A percentile compares a stretch with the other conserved stretches of the same genome.
These are phyloP conservation scores for Heliothis virescens DNA, from an alignment of 1,140 invertebrate species.

Conservation along the genomic window DNA sequence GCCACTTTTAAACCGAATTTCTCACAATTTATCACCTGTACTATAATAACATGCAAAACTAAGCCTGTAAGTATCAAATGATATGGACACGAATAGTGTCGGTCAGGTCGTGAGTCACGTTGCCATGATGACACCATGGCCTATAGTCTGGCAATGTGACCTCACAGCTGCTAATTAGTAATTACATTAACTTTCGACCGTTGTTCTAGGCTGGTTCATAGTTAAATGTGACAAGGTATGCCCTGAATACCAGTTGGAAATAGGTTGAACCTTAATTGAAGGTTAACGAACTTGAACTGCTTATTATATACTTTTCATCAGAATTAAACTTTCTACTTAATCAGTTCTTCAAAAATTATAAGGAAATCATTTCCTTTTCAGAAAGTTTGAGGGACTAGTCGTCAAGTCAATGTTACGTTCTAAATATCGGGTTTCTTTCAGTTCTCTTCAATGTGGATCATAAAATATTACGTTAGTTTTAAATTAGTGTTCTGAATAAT, in stretches of 20 bases:
- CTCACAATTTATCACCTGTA: slow-evolving; percentile 9
- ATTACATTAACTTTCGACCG: slow-evolving; percentile 9
- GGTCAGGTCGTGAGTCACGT: slow-evolving; percentile 18
- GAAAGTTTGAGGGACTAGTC: too few relatives aligned
- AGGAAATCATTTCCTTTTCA: too few relatives aligned
- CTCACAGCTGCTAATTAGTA: slow-evolving; percentile 23
- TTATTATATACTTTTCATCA: too few relatives aligned
- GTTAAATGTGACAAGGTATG: slow-evolving; percentile 7
- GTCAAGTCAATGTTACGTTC: too few relatives aligned
- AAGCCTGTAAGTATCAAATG: neutral
- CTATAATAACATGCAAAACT: neutral
- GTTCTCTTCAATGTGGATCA: too few relatives aligned
- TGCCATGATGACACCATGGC: slow-evolving; percentile 5
- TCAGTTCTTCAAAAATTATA: too few relatives aligned
- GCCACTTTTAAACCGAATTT: neutral
- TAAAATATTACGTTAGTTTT: too few relatives aligned
- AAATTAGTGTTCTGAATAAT: too few relatives aligned
- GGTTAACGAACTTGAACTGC: too few relatives aligned
- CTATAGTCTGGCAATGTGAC: neutral
- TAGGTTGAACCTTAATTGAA: neutral
- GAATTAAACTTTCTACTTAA: too few relatives aligned
- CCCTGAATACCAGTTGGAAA: neutral
- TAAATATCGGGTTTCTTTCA: too few relatives aligned
- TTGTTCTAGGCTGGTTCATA: neutral
- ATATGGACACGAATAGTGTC: slow-evolving; percentile 4